These are phyloP conservation scores for Drosophila melanogaster DNA, from an alignment of 1,140 invertebrate species.

Conservation along the genomic window Release_6_plus_ISO1_MT NC_004354.4:13910501-13911000, in stretches of 20 bases:
- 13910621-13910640: too few relatives aligned
- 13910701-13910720: slow-evolving; percentile 37
- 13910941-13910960: slow-evolving; percentile 36
- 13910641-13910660: neutral
- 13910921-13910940: slow-evolving; percentile 21
- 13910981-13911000: slow-evolving; percentile 10
- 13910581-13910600: too few relatives aligned
- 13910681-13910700: slow-evolving; percentile 7
- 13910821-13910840: neutral
- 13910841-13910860: slow-evolving; percentile 4
- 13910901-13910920: slow-evolving; percentile 35
- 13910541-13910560: too few relatives aligned
- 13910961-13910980: slow-evolving; percentile 35
- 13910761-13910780: slow-evolving; percentile 25
- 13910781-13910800: slow-evolving; percentile 6
- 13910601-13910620: too few relatives aligned
- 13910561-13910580: too few relatives aligned
- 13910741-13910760: slow-evolving; percentile 38
- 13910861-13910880: slow-evolving; percentile 41
- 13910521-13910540: too few relatives aligned
- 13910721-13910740: slow-evolving; percentile 29
- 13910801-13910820: neutral
- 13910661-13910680: neutral
- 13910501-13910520: too few relatives aligned
- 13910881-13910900: slow-evolving; percentile 53